Percentiles rank a stretch among this genome's conserved stretches.
Conservation (phyloP, 2,888 invertebrate genomes). For the Erannis defoliaria region DNA sequence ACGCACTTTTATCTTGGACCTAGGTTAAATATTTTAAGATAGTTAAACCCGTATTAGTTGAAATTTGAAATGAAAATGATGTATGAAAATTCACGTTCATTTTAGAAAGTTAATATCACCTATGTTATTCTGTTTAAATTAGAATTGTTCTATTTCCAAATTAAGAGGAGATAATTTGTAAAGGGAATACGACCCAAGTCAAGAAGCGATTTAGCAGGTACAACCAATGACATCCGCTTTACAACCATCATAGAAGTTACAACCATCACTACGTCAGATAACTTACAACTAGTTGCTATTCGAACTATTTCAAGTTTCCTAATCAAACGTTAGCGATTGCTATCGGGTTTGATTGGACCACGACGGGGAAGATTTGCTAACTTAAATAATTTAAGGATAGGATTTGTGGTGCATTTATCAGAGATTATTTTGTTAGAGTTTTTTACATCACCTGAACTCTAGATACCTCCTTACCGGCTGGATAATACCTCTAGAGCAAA, state of each 20-base stretch:
- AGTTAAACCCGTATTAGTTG: too few relatives aligned
- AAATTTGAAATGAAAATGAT: too few relatives aligned
- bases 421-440: too few relatives aligned
- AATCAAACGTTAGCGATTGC: constrained; percentile 30
- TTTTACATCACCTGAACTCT: too few relatives aligned
- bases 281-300: constrained; percentile 18
- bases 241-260: constrained; percentile 16
- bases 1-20: not conserved
- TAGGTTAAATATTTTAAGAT: too few relatives aligned
- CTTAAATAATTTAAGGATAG: not conserved
- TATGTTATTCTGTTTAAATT: too few relatives aligned
- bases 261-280: constrained; percentile 11
- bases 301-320: constrained; percentile 32
- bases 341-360: constrained; percentile 23
- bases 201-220: not conserved
- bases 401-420: not conserved
- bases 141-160: too few relatives aligned
- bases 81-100: too few relatives aligned
- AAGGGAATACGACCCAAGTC: not conserved
- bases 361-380: not conserved
- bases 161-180: not conserved
- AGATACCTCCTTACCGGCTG: too few relatives aligned
- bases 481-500: too few relatives aligned
- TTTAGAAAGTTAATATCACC: too few relatives aligned
- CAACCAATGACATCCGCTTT: constrained; percentile 20